Evolutionary conservation across 2,888 invertebrate genomes (phyloP).

Genomic region (Acanthopleura granulata): DNA sequence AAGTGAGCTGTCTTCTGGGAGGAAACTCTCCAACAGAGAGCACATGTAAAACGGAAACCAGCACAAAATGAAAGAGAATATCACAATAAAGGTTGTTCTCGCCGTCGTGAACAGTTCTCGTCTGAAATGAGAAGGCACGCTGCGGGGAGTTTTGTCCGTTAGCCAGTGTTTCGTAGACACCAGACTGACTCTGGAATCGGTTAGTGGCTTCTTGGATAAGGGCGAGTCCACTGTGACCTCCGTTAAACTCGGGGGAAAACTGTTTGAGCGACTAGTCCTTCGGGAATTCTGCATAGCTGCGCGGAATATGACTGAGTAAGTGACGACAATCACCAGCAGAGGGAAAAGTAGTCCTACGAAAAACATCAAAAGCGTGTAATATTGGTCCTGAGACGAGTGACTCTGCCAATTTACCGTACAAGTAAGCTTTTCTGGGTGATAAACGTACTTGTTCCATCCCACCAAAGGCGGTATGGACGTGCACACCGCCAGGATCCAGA

Average conservation of each 20-base stretch:
- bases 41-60: conserved; percentile 73
- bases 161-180: conserved; percentile 73
- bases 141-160: conserved; percentile 69
- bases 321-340: conserved; percentile 76
- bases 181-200: conserved; percentile 80
- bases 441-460: conserved; percentile 58
- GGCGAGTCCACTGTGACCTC: conserved; percentile 44
- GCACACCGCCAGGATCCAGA: conserved; percentile 69
- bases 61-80: conserved; percentile 77
- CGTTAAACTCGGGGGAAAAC: conserved; percentile 48
- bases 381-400: conserved; percentile 45
- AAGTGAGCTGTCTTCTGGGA: conserved; percentile 45
- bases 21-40: conserved; percentile 54
- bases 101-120: conserved; percentile 91
- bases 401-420: conserved; percentile 60
- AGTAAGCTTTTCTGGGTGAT: conserved; percentile 55
- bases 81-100: conserved; percentile 84
- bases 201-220: conserved; percentile 46
- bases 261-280: conserved; percentile 74
- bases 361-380: conserved; percentile 68
- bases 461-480: conserved; percentile 68
- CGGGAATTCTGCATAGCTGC: conserved; percentile 82
- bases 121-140: conserved; percentile 77
- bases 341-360: conserved; percentile 71
- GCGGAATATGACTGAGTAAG: conserved; percentile 77